These are phyloP conservation scores for Xiphophorus hellerii DNA, from an alignment of 2,113 vertebrate species.

Conservation along the genomic window DNA sequence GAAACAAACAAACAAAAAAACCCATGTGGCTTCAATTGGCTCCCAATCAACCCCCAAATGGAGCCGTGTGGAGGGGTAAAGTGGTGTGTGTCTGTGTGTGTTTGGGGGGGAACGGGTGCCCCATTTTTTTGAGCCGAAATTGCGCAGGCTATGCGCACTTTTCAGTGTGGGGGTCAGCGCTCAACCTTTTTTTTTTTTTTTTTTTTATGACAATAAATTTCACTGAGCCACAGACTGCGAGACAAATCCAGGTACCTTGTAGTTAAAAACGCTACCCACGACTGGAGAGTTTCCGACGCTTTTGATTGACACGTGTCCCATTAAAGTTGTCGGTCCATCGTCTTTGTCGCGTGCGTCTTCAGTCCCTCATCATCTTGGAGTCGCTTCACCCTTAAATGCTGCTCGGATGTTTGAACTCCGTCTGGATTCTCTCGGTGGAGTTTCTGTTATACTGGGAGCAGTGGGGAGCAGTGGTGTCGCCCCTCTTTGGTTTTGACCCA, in stretches of 20 bases:
- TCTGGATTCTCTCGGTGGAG: too few relatives aligned
- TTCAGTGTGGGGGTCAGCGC: conserved; percentile 57
- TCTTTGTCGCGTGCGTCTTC: neutral
- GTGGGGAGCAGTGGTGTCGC: conserved; percentile 32
- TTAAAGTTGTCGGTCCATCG: neutral
- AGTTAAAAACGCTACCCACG: conserved; percentile 59
- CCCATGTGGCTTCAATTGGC: too few relatives aligned
- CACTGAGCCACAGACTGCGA: conserved; percentile 43
- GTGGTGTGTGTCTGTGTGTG: neutral
- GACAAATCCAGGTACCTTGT: conserved; percentile 40
- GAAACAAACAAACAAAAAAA: too few relatives aligned
- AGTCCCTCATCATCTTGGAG: neutral
- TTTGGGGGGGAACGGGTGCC: conserved; percentile 23
- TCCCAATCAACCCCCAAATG: conserved; percentile 58
- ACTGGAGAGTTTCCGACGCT: neutral
- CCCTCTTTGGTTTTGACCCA: conserved; percentile 72
- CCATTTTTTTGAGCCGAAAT: conserved; percentile 66
- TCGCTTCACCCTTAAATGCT: too few relatives aligned
- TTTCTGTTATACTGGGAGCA: too few relatives aligned
- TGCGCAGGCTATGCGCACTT: conserved; percentile 73
- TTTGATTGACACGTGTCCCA: neutral
- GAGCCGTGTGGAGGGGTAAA: conserved; percentile 19
- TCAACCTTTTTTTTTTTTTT: conserved; percentile 10
- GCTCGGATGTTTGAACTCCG: too few relatives aligned
- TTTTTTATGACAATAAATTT: conserved; percentile 5